Evolutionary conservation across 64 coral and sea anemone genomes (phyloP), one percentile per base, ranked within the genome.

Genomic region (Pocillopora verrucosa): DNA sequence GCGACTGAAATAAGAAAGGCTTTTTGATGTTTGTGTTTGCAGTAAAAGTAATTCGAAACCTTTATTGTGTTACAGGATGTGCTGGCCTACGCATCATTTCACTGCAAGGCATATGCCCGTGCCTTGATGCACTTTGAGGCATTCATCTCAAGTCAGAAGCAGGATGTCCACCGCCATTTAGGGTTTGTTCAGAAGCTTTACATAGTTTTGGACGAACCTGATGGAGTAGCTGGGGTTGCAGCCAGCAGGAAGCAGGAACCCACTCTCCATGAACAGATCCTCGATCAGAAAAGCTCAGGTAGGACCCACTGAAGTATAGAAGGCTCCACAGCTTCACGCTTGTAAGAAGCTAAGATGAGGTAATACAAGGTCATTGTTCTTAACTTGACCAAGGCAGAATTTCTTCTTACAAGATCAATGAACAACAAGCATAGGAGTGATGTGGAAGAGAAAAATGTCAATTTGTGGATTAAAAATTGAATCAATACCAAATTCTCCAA

Each of bases 101-200:
- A 98, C 83, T 95, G 96, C 79, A 98, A 98, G 79, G 96, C 96
- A 2, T 98, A 98, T 89, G 87, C 96, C 10, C 90, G 96, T 56
- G 94, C 96, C 9, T 76, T 98, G 78, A 98, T 98, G 96, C 96
- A 98, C 77, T 98, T 98, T 62, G 96, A 98, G 61, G 86, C 94
- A 7, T 98, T 98, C 35, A 95, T 98, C 58, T 78, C 90, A 26
- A 88, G 83, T 9, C 82, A 94, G 59, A 81, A 87, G 35, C 59
- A 95, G 63, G 96, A 95, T 73, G 80, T 94, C 26, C 93, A 98
- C 26, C 73, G 92, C 22, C 90, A 98, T 60, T 78, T 98, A 0
- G 93, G 88, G 11, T 98, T 94, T 34, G 88, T 98, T 12, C 96
- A 98, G 87, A 94, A 90, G 86, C 69, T 98, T 2, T 98, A 98